These are phyloP conservation scores for Aproaerema taeniolella DNA, from an alignment of 2,888 invertebrate genomes.

Conservation along the genomic window DNA sequence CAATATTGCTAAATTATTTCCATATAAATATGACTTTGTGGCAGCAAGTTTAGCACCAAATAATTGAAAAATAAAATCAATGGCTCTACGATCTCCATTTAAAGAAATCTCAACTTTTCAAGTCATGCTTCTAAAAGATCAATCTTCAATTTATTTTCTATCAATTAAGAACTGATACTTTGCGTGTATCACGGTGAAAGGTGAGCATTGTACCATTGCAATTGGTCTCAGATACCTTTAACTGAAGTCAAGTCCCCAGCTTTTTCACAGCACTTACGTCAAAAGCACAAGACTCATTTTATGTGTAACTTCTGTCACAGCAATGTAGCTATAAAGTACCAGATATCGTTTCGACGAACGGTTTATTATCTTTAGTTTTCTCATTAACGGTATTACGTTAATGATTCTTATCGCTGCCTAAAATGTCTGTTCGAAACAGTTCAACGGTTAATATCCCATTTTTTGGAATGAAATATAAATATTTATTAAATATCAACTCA, in stretches of 20 bases:
- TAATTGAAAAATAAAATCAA: background rate
- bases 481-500: constrained; percentile 7
- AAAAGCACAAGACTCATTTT: no score
- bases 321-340: no score
- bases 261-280: no score
- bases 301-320: no score
- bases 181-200: constrained; percentile 36
- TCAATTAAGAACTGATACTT: constrained; percentile 45
- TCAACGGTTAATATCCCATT: no score
- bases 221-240: constrained; percentile 14
- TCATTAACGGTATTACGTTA: background rate
- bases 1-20: no score
- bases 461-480: no score
- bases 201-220: constrained; percentile 10
- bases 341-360: no score
- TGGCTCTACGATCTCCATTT: background rate
- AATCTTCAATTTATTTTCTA: constrained; percentile 27
- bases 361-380: background rate
- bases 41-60: no score
- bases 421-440: no score
- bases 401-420: background rate
- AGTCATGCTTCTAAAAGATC: constrained; percentile 40
- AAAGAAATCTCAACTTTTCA: constrained; percentile 11
- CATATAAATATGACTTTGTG: no score
- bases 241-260: no score